Conservation (phyloP, 2,888 invertebrate genomes). For the Trichacis sp. region DNA sequence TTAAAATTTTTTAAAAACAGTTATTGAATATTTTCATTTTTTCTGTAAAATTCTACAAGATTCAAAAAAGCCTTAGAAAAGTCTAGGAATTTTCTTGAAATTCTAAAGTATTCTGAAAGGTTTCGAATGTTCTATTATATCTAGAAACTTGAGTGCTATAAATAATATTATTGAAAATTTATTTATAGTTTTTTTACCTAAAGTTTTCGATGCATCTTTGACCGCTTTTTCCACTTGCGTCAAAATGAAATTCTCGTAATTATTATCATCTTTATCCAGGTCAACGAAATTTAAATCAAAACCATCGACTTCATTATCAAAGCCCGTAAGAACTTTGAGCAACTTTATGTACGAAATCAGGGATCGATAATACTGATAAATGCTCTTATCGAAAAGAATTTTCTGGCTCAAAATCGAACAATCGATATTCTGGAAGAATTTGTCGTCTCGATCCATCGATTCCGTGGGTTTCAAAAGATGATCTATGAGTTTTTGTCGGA, state of each 20-base stretch:
- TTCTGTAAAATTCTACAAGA: too few species aligned
- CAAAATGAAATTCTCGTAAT: constrained; percentile 48
- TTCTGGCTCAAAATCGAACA: constrained; percentile 13
- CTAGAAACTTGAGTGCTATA: too few species aligned
- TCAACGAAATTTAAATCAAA: constrained; percentile 11
- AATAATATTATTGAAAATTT: not conserved
- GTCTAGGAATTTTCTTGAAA: too few species aligned
- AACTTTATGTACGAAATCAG: not conserved
- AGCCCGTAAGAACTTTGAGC: not conserved
- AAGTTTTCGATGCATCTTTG: constrained; percentile 12
- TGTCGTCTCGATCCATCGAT: not conserved
- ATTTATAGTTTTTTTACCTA: not conserved
- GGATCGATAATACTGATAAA: constrained; percentile 8
- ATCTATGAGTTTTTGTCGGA: constrained; percentile 13
- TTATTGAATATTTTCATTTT: too few species aligned
- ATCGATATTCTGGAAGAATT: constrained; percentile 13
- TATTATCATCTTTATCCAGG: constrained; percentile 27
- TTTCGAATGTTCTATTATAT: too few species aligned
- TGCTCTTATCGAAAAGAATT: constrained; percentile 7
- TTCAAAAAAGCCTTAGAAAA: too few species aligned
- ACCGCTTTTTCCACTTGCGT: constrained; percentile 45
- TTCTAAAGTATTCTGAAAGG: too few species aligned
- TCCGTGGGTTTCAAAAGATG: constrained; percentile 4
- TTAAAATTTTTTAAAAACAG: too few species aligned
- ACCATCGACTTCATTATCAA: not conserved